A percentile compares a stretch with the other conserved stretches of the same genome.
These are phyloP conservation scores for Drosophila busckii DNA, from an alignment of 1,140 invertebrate genomes.

Conservation along the genomic window DNA sequence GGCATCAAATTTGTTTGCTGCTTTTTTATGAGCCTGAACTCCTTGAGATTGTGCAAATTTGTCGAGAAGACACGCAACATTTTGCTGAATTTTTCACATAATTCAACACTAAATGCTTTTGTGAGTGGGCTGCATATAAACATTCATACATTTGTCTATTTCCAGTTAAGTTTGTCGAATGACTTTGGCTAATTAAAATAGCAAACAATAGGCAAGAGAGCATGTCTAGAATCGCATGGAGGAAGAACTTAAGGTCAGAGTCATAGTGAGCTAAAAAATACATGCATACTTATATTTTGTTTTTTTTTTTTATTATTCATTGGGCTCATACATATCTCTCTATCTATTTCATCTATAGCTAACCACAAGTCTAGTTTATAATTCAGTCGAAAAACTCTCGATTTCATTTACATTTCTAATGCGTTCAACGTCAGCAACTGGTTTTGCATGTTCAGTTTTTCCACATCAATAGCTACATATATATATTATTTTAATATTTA, in stretches of 20 bases:
- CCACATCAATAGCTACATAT: no score
- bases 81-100: slow-evolving; percentile 38
- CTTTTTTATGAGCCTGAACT: slow-evolving; percentile 25
- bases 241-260: slow-evolving; percentile 16
- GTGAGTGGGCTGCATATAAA: no score
- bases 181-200: slow-evolving; percentile 25
- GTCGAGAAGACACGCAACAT: background rate
- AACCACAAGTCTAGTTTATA: slow-evolving; percentile 6
- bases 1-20: slow-evolving; percentile 19
- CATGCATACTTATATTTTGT: slow-evolving; percentile 22
- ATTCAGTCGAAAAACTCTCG: slow-evolving; percentile 35
- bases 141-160: slow-evolving; percentile 9
- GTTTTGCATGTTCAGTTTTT: slow-evolving; percentile 41
- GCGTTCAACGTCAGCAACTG: slow-evolving; percentile 58
- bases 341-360: no score
- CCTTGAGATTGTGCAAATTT: slow-evolving; percentile 66
- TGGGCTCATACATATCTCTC: slow-evolving; percentile 22
- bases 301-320: slow-evolving; percentile 24
- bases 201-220: slow-evolving; percentile 5
- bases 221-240: slow-evolving; percentile 3
- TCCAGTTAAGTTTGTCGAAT: slow-evolving; percentile 20
- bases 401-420: slow-evolving; percentile 64
- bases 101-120: slow-evolving; percentile 37
- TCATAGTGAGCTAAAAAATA: no score
- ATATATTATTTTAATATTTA: slow-evolving; percentile 43